A percentile compares a stretch with the other conserved stretches of the same genome.
phyloP scores from a whole-genome alignment of 2,888 invertebrate species.

The Hyposoter didymator region DNA sequence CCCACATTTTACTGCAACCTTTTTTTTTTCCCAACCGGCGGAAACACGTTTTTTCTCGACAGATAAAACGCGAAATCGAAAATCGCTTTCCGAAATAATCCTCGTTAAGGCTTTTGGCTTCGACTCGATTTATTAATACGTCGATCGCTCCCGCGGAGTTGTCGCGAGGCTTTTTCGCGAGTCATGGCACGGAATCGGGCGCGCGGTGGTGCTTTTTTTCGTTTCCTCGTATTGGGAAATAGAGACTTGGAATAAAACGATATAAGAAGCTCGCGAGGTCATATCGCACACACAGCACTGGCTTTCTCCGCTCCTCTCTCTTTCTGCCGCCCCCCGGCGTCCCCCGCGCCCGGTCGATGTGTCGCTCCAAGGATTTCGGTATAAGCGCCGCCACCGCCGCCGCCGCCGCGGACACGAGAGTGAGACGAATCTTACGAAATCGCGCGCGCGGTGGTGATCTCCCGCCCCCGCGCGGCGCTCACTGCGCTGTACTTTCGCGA shows the following conservation, averaged over 20 bases:
- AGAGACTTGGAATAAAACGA: slow-evolving; percentile 24
- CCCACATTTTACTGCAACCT: too few species aligned
- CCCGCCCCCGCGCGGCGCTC: slow-evolving; percentile 63
- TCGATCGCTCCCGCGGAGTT: neutral
- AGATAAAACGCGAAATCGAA: too few species aligned
- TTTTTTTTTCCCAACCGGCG: too few species aligned
- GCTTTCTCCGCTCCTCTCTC: slow-evolving; percentile 49
- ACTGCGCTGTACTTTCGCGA: slow-evolving; percentile 48
- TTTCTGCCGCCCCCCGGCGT: slow-evolving; percentile 15
- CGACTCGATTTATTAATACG: neutral
- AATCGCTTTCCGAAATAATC: too few species aligned
- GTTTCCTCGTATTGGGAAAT: slow-evolving; percentile 52
- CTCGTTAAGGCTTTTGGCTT: too few species aligned
- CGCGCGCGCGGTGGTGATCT: slow-evolving; percentile 30
- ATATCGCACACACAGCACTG: slow-evolving; percentile 50
- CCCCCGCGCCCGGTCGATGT: slow-evolving; percentile 26
- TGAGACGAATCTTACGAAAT: slow-evolving; percentile 64
- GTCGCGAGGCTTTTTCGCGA: neutral
- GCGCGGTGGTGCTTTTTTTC: slow-evolving; percentile 20
- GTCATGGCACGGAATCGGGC: too few species aligned
- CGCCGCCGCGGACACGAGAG: slow-evolving; percentile 20
- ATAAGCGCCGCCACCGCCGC: slow-evolving; percentile 8
- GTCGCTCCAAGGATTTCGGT: slow-evolving; percentile 61
- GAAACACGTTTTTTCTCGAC: too few species aligned
- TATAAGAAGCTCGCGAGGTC: slow-evolving; percentile 58